Conservation (phyloP, 2,888 invertebrate species). For the Limnephilus lunatus region DNA sequence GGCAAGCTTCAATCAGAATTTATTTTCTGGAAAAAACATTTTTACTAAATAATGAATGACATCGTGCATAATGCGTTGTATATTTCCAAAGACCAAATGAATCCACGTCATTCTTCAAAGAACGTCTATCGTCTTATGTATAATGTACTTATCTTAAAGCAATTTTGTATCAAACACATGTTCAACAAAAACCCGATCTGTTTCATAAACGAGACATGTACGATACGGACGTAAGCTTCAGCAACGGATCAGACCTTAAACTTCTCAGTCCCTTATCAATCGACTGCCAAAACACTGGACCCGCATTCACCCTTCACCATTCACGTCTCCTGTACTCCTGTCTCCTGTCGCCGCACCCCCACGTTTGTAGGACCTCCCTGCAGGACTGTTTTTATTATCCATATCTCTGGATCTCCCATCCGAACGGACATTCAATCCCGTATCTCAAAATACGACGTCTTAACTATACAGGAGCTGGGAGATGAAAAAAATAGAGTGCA, state of each 20-base stretch:
- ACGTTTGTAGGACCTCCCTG: slow-evolving; percentile 15
- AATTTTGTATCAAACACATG: neutral
- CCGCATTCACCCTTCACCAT: slow-evolving; percentile 39
- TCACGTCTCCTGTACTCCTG: slow-evolving; percentile 7
- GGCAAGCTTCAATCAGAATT: no score
- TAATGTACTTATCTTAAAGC: neutral
- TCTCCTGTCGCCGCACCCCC: neutral
- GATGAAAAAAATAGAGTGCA: neutral
- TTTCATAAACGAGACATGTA: neutral
- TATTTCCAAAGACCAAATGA: no score
- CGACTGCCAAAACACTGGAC: slow-evolving; percentile 44
- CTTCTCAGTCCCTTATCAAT: slow-evolving; percentile 42
- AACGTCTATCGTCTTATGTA: neutral
- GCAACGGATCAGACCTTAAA: neutral
- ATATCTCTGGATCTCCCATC: neutral
- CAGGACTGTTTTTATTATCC: slow-evolving; percentile 20
- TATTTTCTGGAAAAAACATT: no score
- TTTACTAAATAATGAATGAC: no score
- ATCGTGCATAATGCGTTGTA: no score
- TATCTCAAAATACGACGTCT: slow-evolving; percentile 22
- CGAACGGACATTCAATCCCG: neutral
- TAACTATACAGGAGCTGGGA: neutral
- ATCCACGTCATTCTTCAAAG: no score
- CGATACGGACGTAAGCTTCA: neutral
- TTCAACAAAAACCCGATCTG: neutral